Percentiles rank a stretch among this genome's conserved stretches.
Conservation (phyloP, 2,797 vertebrate genomes). For the Rallus crepitans region DNA sequence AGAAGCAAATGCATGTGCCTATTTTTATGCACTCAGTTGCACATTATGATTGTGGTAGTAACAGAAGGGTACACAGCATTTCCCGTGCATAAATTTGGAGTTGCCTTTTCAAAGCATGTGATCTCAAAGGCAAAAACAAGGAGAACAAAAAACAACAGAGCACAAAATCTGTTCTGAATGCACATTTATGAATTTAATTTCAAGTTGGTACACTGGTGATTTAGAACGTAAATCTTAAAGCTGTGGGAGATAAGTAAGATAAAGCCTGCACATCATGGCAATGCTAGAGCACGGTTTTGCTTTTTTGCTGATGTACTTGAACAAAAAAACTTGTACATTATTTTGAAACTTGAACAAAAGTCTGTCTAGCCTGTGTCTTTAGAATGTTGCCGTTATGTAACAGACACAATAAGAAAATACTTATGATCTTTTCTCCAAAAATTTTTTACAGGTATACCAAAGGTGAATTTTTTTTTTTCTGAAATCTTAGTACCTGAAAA, state of each 20-base stretch:
- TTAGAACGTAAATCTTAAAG: neutral
- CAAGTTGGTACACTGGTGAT: neutral
- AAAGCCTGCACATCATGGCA: neutral
- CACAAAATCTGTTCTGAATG: neutral
- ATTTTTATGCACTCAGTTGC: slow-evolving; percentile 15
- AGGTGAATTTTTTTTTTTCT: neutral
- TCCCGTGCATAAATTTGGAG: neutral
- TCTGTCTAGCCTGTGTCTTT: neutral
- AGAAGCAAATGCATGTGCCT: slow-evolving; percentile 8
- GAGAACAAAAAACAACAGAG: neutral
- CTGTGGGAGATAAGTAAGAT: neutral
- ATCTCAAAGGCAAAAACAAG: neutral
- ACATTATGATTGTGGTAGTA: neutral
- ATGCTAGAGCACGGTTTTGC: neutral
- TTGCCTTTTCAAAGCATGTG: neutral
- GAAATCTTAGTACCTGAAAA: neutral
- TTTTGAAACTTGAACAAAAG: neutral
- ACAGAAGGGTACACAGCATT: neutral
- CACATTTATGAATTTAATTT: neutral
- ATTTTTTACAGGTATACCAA: neutral
- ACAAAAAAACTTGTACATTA: neutral
- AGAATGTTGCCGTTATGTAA: neutral
- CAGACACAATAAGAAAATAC: neutral
- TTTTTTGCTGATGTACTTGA: neutral
- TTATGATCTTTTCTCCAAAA: neutral